Percentiles rank a stretch among this genome's conserved stretches.
phyloP scores from a whole-genome alignment of 2,797 vertebrate genomes.

The Antennarius maculatus region DNA sequence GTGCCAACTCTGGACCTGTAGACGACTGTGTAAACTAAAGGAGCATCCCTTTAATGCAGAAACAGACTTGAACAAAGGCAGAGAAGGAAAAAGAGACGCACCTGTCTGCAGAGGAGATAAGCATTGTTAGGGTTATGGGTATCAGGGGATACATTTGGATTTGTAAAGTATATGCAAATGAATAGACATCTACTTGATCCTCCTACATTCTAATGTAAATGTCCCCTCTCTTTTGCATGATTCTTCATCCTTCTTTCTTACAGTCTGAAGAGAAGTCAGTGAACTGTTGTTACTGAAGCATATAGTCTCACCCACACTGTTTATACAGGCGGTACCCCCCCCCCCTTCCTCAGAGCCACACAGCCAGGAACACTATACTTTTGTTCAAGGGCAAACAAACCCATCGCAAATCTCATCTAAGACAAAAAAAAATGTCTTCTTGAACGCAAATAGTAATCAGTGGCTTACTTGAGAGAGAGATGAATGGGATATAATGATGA shows the following conservation, averaged over 20 bases:
- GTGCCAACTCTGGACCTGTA: not conserved
- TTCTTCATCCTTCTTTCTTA: conserved; percentile 6
- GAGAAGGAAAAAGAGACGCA: no score
- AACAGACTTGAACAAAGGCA: no score
- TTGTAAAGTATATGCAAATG: not conserved
- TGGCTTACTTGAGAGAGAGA: not conserved
- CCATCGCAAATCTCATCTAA: conserved; percentile 5
- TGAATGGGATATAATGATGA: not conserved
- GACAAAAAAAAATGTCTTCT: not conserved
- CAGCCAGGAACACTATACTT: conserved; percentile 19
- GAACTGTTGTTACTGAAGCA: conserved; percentile 27
- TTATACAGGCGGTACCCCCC: conserved; percentile 65
- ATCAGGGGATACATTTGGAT: not conserved
- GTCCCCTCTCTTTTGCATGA: not conserved
- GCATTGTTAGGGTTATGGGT: not conserved
- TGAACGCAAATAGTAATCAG: not conserved
- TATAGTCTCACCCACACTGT: conserved; percentile 47
- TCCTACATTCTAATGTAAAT: not conserved
- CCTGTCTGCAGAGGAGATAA: no score
- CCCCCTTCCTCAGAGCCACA: conserved; percentile 6
- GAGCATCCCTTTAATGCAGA: no score
- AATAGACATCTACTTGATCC: not conserved
- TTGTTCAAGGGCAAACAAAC: conserved; percentile 34
- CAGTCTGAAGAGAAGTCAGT: conserved; percentile 1
- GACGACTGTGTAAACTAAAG: not conserved